A percentile compares a stretch with the other conserved stretches of the same genome.
Conservation (phyloP, 2,888 invertebrate genomes). For the Xestobium rufovillosum region DNA sequence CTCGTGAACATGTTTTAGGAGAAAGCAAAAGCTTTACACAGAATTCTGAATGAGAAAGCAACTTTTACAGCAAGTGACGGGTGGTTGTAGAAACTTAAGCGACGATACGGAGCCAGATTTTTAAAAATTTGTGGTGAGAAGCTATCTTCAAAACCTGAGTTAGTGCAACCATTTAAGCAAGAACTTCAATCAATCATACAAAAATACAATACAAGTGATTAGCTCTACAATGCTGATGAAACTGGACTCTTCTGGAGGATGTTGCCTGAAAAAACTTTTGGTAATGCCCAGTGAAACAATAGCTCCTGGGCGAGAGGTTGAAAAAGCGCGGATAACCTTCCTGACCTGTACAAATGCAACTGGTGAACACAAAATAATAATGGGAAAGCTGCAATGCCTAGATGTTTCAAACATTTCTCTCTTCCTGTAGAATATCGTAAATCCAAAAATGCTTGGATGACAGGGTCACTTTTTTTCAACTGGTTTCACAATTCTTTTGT, state of each 20-base stretch:
- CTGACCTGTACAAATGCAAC: conserved; percentile 10
- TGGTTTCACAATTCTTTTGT: conserved; percentile 14
- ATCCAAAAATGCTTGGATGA: conserved; percentile 13
- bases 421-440: no score
- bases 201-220: conserved; percentile 12
- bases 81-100: conserved; percentile 14
- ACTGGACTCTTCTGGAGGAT: conserved; percentile 22
- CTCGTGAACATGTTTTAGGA: no score
- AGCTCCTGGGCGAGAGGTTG: background rate
- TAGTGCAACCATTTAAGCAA: conserved; percentile 16
- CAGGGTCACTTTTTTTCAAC: conserved; percentile 10
- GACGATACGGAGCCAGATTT: conserved; percentile 13
- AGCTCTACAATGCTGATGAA: conserved; percentile 22
- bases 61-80: conserved; percentile 15
- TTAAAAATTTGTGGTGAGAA: conserved; percentile 17
- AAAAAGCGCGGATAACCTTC: conserved; percentile 5
- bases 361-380: conserved; percentile 8
- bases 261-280: conserved; percentile 20
- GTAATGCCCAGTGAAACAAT: conserved; percentile 15
- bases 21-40: no score
- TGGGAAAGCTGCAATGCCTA: conserved; percentile 9
- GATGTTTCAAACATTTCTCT: conserved; percentile 3
- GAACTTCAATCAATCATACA: conserved; percentile 9
- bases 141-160: conserved; percentile 15
- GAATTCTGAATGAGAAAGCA: no score